Base-by-base conservation (phyloP, 2,888 invertebrate genomes). In the Molanna angustata region DNA sequence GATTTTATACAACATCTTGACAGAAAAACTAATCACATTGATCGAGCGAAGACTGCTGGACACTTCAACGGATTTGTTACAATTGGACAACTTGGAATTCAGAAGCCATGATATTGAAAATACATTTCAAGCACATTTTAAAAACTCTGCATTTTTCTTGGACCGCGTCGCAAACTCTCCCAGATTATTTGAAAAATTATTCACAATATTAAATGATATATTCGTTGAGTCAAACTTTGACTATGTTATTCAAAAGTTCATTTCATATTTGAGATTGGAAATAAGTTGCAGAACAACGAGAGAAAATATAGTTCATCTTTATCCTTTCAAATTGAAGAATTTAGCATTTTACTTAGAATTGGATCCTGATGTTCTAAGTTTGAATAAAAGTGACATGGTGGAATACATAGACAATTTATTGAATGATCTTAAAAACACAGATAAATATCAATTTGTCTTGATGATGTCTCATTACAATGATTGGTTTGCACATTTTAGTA, bases 181-280 rank as follows among this genome's bases (percentile, higher is more conserved):
- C 2, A n/a, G 13, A 11, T 9, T 49, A 13, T 49, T 49, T 22
- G 17, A 22, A 43, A 49, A 16, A 16, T 3, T 18, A 3, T 51
- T 51, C n/a, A 31, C 20, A 3, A 45, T 51, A 16, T 9, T 51
- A 13, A 51, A 40, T 40, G 51, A 51, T 39, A 39, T 51, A 14
- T 51, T 45, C 32, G n/a, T 39, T 2, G 45, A n/a, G n/a, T 22
- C 51, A 4, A 9, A 19, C 19, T 40, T 45, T 20, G 51, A 51
- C 27, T 22, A 14, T 19, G 31, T 4, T n/a, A 51, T 51, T 27
- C 45, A 45, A 37, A 39, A 13, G 19, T 31, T 51, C 1, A 51
- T 51, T 16, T 17, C 17, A 3, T 21, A 45, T 32, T 17, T 51
- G 6, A 32, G 44, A 7, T 31, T 42, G 9, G 51, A 51, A n/a